Percentiles rank a stretch among this genome's conserved stretches.
Conservation (phyloP, 2,113 vertebrate genomes). For the Myotis davidii region DNA sequence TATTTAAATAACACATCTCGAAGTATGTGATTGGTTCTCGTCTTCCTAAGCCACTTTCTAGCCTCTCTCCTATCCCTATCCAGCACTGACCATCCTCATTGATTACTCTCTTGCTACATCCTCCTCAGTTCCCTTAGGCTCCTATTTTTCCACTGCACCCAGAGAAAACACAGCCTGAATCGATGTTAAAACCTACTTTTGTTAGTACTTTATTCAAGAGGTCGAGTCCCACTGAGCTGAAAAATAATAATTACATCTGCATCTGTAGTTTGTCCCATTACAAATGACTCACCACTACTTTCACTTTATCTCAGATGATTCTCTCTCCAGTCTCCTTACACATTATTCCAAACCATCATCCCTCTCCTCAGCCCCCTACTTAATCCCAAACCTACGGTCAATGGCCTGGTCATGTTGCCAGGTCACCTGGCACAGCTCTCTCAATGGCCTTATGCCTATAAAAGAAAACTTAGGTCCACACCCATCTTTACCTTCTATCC, state of each 20-base stretch:
- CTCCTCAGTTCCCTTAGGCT: neutral
- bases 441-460: neutral
- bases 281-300: neutral
- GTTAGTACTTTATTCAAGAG: neutral
- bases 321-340: neutral
- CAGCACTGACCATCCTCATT: neutral
- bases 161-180: neutral
- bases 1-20: neutral
- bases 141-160: neutral
- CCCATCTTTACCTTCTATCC: constrained; percentile 59
- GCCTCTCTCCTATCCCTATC: neutral
- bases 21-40: neutral
- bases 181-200: neutral
- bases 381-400: neutral
- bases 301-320: neutral
- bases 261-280: neutral
- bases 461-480: neutral
- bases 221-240: neutral
- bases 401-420: neutral
- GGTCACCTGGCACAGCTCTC: neutral
- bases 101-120: neutral
- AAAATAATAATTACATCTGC: neutral
- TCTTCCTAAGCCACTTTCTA: neutral
- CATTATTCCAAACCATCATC: neutral
- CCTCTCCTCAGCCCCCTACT: neutral